A percentile compares a stretch with the other conserved stretches of the same genome.
These are phyloP conservation scores for Mystacornis crossleyi DNA, from an alignment of 2,113 vertebrate genomes.

Conservation along the genomic window DNA sequence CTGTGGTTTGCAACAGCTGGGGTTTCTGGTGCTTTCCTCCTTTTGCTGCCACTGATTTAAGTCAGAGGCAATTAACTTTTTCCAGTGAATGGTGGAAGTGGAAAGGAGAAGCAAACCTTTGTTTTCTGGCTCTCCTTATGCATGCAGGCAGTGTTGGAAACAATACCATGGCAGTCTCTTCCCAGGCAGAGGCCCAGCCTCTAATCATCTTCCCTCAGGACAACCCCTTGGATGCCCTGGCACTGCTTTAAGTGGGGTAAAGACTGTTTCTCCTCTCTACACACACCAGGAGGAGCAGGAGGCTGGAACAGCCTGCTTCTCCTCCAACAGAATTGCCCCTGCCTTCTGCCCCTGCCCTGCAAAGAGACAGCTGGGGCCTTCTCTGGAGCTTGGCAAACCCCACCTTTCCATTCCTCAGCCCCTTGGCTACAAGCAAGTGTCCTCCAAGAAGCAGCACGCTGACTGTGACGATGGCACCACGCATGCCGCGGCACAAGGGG, in stretches of 20 bases:
- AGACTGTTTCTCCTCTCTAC: neutral
- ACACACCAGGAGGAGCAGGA: neutral
- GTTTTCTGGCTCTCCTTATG: neutral
- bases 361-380: neutral
- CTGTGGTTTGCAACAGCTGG: neutral
- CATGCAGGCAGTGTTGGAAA: neutral
- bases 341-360: neutral
- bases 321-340: neutral
- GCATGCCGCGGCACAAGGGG: neutral
- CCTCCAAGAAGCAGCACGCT: neutral
- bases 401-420: neutral
- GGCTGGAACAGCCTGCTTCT: neutral
- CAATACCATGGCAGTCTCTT: neutral
- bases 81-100: neutral
- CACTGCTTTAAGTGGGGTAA: neutral
- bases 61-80: neutral
- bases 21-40: neutral
- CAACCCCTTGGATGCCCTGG: neutral
- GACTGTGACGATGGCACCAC: neutral
- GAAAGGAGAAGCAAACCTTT: neutral
- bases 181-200: neutral
- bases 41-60: neutral
- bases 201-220: neutral
- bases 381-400: neutral
- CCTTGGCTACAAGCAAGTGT: neutral